These are phyloP conservation scores for Gonatopus flavifemur DNA, from an alignment of 1,140 invertebrate species.

Conservation along the genomic window DNA sequence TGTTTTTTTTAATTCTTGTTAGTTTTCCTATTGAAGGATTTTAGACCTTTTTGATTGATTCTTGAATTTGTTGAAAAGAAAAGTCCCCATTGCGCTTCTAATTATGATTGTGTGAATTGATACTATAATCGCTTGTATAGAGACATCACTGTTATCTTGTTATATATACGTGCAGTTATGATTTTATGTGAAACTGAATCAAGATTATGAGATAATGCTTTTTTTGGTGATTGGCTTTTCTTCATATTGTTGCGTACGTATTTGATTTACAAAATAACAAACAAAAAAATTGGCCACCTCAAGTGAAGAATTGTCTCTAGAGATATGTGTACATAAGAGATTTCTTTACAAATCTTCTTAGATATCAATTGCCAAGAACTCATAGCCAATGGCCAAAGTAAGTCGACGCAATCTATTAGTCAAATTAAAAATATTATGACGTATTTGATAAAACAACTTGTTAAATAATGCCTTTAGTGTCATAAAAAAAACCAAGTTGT, in stretches of 20 bases:
- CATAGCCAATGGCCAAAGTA: conserved; percentile 33
- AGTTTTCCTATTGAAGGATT: conserved; percentile 6
- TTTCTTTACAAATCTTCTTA: conserved; percentile 13
- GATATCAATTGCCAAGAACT: conserved; percentile 23
- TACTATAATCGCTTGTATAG: conserved; percentile 14
- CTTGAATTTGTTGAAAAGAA: conserved; percentile 17
- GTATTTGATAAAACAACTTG: conserved; percentile 3
- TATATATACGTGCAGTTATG: conserved; percentile 23
- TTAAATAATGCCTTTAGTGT: conserved; percentile 22
- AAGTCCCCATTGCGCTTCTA: conserved; percentile 5
- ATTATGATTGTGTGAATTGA: conserved; percentile 15
- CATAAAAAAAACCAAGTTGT: conserved; percentile 13
- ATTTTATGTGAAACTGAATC: conserved; percentile 11
- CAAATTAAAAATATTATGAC: conserved; percentile 20
- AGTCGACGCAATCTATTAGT: conserved; percentile 25
- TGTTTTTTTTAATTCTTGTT: too few species aligned
- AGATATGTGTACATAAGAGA: conserved; percentile 3
- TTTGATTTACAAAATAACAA: not conserved
- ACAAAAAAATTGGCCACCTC: conserved; percentile 32
- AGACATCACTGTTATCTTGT: conserved; percentile 28
- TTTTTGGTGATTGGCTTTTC: conserved; percentile 9
- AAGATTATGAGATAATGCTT: conserved; percentile 7
- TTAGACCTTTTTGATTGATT: conserved; percentile 12
- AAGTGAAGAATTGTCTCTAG: conserved; percentile 16
- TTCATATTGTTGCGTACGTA: not conserved